Conservation (phyloP, 2,797 vertebrate genomes). For the Hipposideros larvatus region DNA sequence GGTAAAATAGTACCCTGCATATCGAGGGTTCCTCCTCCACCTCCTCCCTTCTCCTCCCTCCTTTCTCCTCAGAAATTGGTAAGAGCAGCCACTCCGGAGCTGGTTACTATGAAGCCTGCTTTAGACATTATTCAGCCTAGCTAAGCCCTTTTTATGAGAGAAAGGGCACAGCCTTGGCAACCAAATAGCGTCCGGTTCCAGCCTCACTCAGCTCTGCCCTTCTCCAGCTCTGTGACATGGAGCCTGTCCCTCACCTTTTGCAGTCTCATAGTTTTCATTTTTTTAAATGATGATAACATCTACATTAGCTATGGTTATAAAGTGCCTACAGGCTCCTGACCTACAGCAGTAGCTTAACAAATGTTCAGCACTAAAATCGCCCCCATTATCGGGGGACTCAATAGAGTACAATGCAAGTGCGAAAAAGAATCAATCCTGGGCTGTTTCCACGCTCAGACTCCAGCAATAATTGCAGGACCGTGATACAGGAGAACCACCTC, state of each 20-base stretch:
- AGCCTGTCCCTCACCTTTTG: background rate
- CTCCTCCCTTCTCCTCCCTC: background rate
- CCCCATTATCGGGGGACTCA: background rate
- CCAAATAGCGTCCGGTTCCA: background rate
- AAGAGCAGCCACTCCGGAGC: background rate
- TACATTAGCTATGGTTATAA: background rate
- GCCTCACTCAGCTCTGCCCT: background rate
- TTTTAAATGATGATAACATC: background rate
- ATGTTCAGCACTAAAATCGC: background rate
- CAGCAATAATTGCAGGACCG: background rate
- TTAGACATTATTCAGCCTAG: rapidly evolving
- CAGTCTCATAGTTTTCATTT: background rate
- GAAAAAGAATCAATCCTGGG: background rate
- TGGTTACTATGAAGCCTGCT: rapidly evolving
- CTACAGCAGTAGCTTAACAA: background rate
- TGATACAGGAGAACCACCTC: conserved; percentile 14
- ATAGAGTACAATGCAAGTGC: background rate
- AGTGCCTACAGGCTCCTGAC: background rate
- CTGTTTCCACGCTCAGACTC: rapidly evolving
- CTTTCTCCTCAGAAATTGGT: background rate
- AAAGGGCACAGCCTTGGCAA: rapidly evolving
- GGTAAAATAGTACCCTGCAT: background rate
- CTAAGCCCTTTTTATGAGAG: background rate
- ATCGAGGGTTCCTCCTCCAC: rapidly evolving
- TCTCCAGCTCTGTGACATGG: background rate